A percentile compares a stretch with the other conserved stretches of the same genome.
Evolutionary conservation across 2,888 invertebrate genomes (phyloP).

Genomic region (Ptilodon capucinus): DNA sequence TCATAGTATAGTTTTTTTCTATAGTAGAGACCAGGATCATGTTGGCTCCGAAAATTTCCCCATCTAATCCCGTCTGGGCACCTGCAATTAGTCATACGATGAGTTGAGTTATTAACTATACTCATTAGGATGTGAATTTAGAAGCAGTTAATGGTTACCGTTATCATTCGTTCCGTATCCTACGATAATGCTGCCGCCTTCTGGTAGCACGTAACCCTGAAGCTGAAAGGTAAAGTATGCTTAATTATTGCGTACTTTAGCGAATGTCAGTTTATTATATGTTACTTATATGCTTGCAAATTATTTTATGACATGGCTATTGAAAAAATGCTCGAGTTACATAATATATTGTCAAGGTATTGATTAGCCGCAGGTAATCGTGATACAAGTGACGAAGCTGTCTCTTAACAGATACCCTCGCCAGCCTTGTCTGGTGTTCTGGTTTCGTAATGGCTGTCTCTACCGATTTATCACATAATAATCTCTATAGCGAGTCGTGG

Average conservation of each 20-base stretch:
- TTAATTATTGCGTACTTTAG: not conserved
- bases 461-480: conserved; percentile 49
- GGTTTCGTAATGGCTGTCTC: conserved; percentile 53
- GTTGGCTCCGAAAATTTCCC: conserved; percentile 86
- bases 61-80: conserved; percentile 85
- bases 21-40: conserved; percentile 84
- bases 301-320: conserved; percentile 13
- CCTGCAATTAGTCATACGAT: conserved; percentile 47
- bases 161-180: conserved; percentile 87
- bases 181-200: conserved; percentile 85
- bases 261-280: not conserved
- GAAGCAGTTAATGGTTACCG: conserved; percentile 59
- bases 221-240: conserved; percentile 71
- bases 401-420: conserved; percentile 36
- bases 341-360: conserved; percentile 37
- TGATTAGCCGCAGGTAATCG: conserved; percentile 44
- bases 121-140: not conserved
- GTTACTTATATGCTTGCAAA: conserved; percentile 3
- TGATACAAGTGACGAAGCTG: conserved; percentile 37
- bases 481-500: conserved; percentile 45
- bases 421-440: conserved; percentile 48
- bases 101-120: not conserved
- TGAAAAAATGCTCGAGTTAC: conserved; percentile 24
- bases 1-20: conserved; percentile 60
- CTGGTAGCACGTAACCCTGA: conserved; percentile 77